Evolutionary conservation across 2,888 invertebrate species (phyloP).

Genomic region (Tetragonisca angustula): DNA sequence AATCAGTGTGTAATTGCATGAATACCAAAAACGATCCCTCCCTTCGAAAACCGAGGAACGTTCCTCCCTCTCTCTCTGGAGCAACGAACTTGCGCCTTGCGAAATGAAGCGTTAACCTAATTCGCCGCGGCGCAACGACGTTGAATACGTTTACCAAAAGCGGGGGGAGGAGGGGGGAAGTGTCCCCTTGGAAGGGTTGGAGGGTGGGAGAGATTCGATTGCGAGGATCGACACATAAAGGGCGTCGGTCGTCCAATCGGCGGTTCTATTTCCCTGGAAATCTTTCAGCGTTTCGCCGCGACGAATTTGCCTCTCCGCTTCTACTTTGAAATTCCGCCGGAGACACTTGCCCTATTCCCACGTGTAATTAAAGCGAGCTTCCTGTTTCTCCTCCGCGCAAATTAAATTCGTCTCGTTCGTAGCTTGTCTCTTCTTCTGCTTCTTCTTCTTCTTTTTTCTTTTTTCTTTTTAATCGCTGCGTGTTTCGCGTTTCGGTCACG

Average conservation of each 20-base stretch:
- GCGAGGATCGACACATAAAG: conserved; percentile 3
- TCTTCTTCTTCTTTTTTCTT: too few relatives aligned
- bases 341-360: neutral
- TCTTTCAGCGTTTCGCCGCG: conserved; percentile 6
- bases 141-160: conserved; percentile 20
- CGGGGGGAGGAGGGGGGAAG: too few relatives aligned
- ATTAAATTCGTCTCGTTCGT: neutral
- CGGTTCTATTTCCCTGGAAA: conserved; percentile 21
- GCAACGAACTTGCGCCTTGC: neutral
- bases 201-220: conserved; percentile 6
- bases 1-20: neutral
- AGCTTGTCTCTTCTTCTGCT: too few relatives aligned
- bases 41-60: too few relatives aligned
- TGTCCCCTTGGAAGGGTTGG: neutral
- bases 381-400: neutral
- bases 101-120: conserved; percentile 28
- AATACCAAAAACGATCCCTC: neutral
- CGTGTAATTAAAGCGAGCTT: neutral
- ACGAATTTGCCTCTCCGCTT: conserved; percentile 5
- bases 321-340: neutral
- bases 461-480: too few relatives aligned
- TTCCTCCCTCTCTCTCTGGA: neutral
- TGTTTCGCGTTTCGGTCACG: too few relatives aligned
- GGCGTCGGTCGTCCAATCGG: neutral
- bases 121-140: neutral